A percentile compares a stretch with the other conserved stretches of the same genome.
Conservation (phyloP, 2,797 vertebrate genomes). For the Vireo griseus region DNA sequence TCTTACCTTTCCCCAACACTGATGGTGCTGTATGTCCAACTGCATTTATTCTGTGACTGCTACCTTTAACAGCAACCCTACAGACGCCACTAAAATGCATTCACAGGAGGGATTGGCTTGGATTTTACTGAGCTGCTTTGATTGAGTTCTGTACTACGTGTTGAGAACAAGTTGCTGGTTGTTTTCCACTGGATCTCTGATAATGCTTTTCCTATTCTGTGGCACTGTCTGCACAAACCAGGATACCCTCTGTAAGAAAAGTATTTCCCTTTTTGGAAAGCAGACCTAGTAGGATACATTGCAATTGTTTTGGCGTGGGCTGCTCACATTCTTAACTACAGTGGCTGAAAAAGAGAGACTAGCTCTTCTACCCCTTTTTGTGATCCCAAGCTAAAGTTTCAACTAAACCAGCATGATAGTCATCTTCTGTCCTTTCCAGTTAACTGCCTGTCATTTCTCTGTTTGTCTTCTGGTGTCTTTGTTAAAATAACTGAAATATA, state of each 20-base stretch:
- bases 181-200: not conserved
- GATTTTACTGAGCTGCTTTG: not conserved
- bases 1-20: not conserved
- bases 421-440: not conserved
- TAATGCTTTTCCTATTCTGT: not conserved
- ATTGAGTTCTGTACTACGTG: not conserved
- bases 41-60: not conserved
- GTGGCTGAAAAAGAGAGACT: conserved; percentile 70
- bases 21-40: not conserved
- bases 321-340: conserved; percentile 60
- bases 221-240: not conserved
- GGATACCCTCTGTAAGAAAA: not conserved
- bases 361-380: not conserved
- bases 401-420: conserved; percentile 48
- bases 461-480: not conserved
- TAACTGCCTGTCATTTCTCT: conserved; percentile 2
- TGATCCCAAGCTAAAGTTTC: not conserved
- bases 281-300: not conserved
- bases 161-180: not conserved
- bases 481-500: not conserved
- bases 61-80: not conserved
- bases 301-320: conserved; percentile 41
- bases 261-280: conserved; percentile 31
- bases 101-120: not conserved
- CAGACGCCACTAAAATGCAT: not conserved